These are phyloP conservation scores for Caenorhabditis angaria DNA, from an alignment of 2,888 invertebrate species.

Conservation along the genomic window DNA sequence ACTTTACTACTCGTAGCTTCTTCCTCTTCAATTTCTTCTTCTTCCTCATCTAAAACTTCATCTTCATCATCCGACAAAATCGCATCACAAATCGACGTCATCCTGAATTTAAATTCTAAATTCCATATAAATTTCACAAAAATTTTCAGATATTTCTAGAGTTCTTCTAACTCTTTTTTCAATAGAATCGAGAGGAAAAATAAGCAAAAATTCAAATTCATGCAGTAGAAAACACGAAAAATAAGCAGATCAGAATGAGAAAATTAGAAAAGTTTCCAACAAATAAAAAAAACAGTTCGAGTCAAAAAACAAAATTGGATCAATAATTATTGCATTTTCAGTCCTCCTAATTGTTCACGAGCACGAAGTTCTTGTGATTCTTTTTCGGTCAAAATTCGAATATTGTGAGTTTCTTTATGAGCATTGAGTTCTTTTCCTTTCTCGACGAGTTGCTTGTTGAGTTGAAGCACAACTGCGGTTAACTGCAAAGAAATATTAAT, in stretches of 20 bases:
- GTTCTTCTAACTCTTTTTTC: too few relatives aligned
- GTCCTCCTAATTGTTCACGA: not conserved
- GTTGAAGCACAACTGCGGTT: slow-evolving; percentile 33
- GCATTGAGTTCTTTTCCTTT: slow-evolving; percentile 63
- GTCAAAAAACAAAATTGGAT: not conserved
- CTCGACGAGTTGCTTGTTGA: slow-evolving; percentile 59
- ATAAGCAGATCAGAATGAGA: not conserved
- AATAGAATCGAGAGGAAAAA: slow-evolving; percentile 8
- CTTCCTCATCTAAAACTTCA: slow-evolving; percentile 24
- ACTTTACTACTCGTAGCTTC: too few relatives aligned
- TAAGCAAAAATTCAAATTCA: slow-evolving; percentile 7
- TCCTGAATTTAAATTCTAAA: slow-evolving; percentile 16
- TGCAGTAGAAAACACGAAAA: slow-evolving; percentile 1
- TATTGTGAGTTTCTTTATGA: slow-evolving; percentile 63
- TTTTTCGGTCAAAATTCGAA: slow-evolving; percentile 60
- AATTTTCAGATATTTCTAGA: not conserved
- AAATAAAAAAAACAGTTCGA: not conserved
- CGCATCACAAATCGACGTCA: slow-evolving; percentile 43
- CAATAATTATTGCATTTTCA: slow-evolving; percentile 3
- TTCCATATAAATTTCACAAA: not conserved
- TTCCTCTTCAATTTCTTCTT: slow-evolving; percentile 16
- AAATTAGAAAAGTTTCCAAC: not conserved
- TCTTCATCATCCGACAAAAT: slow-evolving; percentile 46
- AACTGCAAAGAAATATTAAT: slow-evolving; percentile 44
- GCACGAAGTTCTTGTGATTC: slow-evolving; percentile 30